These are phyloP conservation scores for Apostichopus leukothele DNA, from an alignment of 53 echinoderm and acorn worm species.

Conservation along the genomic window DNA sequence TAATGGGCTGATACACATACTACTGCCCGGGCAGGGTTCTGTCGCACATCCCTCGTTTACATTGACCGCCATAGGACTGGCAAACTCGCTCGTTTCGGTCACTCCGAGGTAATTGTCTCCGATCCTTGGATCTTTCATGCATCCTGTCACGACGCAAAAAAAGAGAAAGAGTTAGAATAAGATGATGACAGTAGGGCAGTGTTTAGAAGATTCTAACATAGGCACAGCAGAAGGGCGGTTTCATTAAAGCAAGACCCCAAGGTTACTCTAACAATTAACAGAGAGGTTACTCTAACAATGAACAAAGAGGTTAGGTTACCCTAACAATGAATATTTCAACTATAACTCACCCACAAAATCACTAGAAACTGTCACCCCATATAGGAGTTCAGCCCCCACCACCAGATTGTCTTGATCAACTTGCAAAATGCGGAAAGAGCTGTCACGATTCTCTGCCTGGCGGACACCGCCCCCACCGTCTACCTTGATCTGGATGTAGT, in stretches of 20 bases:
- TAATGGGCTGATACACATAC: slow-evolving; percentile 62
- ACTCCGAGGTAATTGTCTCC: slow-evolving; percentile 78
- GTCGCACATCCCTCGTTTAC: slow-evolving; percentile 82
- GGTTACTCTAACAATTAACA: too few relatives aligned
- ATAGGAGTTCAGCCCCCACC: slow-evolving; percentile 72
- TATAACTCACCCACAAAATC: slow-evolving; percentile 74
- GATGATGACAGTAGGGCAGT: too few relatives aligned
- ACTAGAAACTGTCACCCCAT: slow-evolving; percentile 54
- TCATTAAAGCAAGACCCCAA: too few relatives aligned
- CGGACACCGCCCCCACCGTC: slow-evolving; percentile 95
- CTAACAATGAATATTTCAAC: neutral
- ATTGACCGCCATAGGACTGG: slow-evolving; percentile 56
- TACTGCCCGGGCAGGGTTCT: slow-evolving; percentile 61
- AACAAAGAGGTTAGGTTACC: too few relatives aligned
- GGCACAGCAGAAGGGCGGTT: too few relatives aligned
- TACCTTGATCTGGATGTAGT: slow-evolving; percentile 76
- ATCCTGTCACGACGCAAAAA: slow-evolving; percentile 54
- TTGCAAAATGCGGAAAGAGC: slow-evolving; percentile 59
- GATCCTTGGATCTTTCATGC: slow-evolving; percentile 91
- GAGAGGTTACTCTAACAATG: too few relatives aligned
- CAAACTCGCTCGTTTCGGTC: slow-evolving; percentile 43
- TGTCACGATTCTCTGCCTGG: slow-evolving; percentile 75
- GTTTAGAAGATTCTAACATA: too few relatives aligned
- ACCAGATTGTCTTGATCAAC: slow-evolving; percentile 65
- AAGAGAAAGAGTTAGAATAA: too few relatives aligned